These are phyloP conservation scores for Brevimyrus niger DNA, from an alignment of 2,113 vertebrate species.

Conservation along the genomic window DNA sequence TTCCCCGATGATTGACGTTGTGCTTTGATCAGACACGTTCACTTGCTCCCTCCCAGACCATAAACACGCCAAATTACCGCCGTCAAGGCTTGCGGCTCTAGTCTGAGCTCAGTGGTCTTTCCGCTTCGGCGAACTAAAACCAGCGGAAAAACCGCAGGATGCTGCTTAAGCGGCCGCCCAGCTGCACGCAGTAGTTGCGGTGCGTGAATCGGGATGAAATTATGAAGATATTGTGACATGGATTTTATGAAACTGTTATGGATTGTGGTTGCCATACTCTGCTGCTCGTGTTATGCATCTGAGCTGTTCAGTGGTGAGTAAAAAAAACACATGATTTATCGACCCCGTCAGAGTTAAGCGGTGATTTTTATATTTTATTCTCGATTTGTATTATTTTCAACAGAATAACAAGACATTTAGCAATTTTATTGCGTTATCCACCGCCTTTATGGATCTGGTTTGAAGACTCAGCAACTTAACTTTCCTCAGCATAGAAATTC, in stretches of 20 bases:
- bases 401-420: neutral
- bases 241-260: conserved; percentile 60
- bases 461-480: neutral
- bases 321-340: neutral
- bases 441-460: neutral
- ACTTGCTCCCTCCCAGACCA: conserved; percentile 7
- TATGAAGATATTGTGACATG: conserved; percentile 56
- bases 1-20: neutral
- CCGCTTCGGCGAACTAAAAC: neutral
- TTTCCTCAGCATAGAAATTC: neutral
- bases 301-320: conserved; percentile 55
- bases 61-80: neutral
- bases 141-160: neutral
- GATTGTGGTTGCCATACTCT: conserved; percentile 53
- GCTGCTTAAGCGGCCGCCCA: neutral
- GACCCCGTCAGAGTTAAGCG: neutral
- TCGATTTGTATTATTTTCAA: neutral
- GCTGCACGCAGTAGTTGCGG: neutral
- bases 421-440: neutral
- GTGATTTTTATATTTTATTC: neutral
- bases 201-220: neutral
- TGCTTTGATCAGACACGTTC: neutral
- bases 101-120: neutral
- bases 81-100: neutral
- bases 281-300: conserved; percentile 49